Evolutionary conservation across 2,888 invertebrate genomes (phyloP), one percentile per base, ranked within the genome.

Genomic region (Aethes cnicana): DNA sequence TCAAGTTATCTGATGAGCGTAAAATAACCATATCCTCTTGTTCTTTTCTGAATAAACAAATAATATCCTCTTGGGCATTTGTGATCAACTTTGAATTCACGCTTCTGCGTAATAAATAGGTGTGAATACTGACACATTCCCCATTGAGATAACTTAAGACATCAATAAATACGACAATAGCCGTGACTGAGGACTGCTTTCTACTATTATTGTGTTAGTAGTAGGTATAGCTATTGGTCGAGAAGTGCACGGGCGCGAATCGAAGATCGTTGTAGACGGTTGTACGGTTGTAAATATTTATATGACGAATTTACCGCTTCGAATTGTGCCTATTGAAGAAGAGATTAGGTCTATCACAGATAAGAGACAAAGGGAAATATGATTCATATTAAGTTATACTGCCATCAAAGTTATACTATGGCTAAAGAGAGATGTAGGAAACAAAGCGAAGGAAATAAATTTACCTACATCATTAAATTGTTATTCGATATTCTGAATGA

Each of bases 101-200:
- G 36, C 12, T 21, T 20, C 21, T 37, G 20, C 20, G 5, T n/a
- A n/a, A n/a, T n/a, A n/a, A n/a, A n/a, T n/a, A n/a, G n/a, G n/a
- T n/a, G n/a, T n/a, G 12, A 23, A 16, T 11, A 28, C 43, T 23
- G 25, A 33, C 37, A 33, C 26, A 14, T 26, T 17, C 26, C 18
- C 41, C 17, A 48, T 14, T 3, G 20, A 12, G 25, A 47, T 47
- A 25, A 47, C 39, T 26, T 26, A 23, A 32, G 23, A 47, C 18
- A 41, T 30, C 23, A 48, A 33, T 33, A 48, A 32, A 33, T n/a
- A 11, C 23, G 30, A 33, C 9, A 33, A 35, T 14, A 16, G 9
- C 21, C 39, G 14, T 14, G 8, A 26, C 41, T 42, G 42, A 33
- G 12, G 25, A 42, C 17, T n/a, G 12, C 23, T 39, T 47, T 39